These are phyloP conservation scores for Conops quadrifasciatus DNA, from an alignment of 2,888 invertebrate species.

Conservation along the genomic window DNA sequence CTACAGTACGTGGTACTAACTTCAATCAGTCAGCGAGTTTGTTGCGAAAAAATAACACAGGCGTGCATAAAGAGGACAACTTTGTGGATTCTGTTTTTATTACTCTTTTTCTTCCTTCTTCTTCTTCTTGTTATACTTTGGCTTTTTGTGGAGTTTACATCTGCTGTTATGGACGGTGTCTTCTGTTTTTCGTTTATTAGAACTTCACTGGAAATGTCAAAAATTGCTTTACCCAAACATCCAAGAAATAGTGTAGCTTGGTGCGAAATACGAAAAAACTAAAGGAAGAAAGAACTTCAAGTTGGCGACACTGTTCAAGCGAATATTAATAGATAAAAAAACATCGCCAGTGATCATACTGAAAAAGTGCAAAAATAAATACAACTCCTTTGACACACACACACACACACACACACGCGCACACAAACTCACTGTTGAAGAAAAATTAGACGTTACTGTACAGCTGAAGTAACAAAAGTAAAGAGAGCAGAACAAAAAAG, in stretches of 20 bases:
- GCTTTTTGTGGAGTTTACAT: not conserved
- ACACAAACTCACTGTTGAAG: not conserved
- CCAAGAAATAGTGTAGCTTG: no score
- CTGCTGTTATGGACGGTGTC: not conserved
- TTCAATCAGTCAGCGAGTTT: no score
- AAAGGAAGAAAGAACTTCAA: not conserved
- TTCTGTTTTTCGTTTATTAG: not conserved
- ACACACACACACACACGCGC: not conserved
- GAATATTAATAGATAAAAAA: not conserved
- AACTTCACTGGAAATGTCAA: not conserved
- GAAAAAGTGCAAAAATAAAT: not conserved
- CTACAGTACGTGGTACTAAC: no score
- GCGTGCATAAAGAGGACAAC: not conserved
- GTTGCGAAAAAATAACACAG: no score
- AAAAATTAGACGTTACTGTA: no score
- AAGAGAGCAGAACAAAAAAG: not conserved
- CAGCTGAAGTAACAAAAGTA: not conserved
- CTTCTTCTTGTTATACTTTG: not conserved
- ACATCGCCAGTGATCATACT: not conserved
- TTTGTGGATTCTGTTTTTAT: not conserved
- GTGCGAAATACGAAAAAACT: not conserved
- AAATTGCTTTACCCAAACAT: not conserved
- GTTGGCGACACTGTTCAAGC: not conserved
- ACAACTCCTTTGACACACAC: no score
- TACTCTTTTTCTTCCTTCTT: not conserved